Evolutionary conservation across 2,888 invertebrate species (phyloP), one percentile per base, ranked within the genome.

Genomic region (Hartigia nigra): DNA sequence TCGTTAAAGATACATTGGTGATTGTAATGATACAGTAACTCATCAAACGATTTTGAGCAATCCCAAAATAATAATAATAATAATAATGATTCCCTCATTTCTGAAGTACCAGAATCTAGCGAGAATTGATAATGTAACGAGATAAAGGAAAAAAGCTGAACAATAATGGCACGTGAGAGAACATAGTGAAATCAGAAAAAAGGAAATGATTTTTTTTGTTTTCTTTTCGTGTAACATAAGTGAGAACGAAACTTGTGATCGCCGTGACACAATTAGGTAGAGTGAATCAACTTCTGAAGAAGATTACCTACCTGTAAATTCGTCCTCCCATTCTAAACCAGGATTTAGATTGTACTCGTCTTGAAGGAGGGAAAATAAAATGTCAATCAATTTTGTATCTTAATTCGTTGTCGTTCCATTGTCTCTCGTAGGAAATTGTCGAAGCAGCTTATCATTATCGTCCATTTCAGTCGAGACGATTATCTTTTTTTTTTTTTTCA

Each of bases 301-400:
- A 88, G 86, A 89, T 90, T 94, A 96, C 98, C 97, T 98, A 98
- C 98, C 98, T 98, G 98, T 97, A 94, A 98, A 98, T 95, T 98
- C 98, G 97, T 98, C 98, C 96, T 98, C 98, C 98, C 98, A 98
- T 95, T 98, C 98, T 97, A 98, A 97, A 97, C 97, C 97, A 95
- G 97, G 97, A 96, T 97, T 97, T 96, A 98, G 97, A 97, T 98
- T 97, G 97, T 98, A 98, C 95, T 98, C 98, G 95, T 98, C 98
- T 98, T 97, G 96, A 96, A 96, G 95, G 92, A 92, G 92, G 92
- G 92, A 92, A 92, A 92, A 93, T 92, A 92, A 92, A 92, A 91
- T 90, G 89, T 92, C 92, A 92, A 92, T 92, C 92, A 92, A 92
- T 91, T 88, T 89, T 84, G 88, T 89, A 90, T 90, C 83, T 86